Evolutionary conservation across 2,797 vertebrate genomes (phyloP).

Genomic region (Sparus aurata): DNA sequence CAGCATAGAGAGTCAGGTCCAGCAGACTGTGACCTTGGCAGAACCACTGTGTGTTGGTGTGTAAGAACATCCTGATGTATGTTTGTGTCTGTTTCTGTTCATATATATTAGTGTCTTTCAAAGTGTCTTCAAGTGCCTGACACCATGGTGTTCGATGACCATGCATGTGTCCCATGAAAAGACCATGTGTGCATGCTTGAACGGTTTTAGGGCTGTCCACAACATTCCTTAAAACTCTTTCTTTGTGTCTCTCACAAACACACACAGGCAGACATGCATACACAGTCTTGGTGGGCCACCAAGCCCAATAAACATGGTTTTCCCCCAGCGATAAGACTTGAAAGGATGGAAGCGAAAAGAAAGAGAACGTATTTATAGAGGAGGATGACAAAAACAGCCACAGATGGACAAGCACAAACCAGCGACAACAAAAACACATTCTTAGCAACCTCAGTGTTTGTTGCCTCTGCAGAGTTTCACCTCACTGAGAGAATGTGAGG

Average conservation of each 20-base stretch:
- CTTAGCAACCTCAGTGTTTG: slow-evolving; percentile 8
- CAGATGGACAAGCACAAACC: slow-evolving; percentile 49
- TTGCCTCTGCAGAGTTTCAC: neutral
- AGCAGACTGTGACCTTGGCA: slow-evolving; percentile 80
- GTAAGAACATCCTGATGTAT: slow-evolving; percentile 19
- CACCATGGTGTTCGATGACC: slow-evolving; percentile 25
- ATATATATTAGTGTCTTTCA: no score
- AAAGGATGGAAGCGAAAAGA: slow-evolving; percentile 57
- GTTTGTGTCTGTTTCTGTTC: no score
- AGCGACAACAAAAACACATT: slow-evolving; percentile 27
- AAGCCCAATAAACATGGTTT: slow-evolving; percentile 71
- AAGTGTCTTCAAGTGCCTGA: neutral
- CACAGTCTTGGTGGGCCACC: slow-evolving; percentile 62
- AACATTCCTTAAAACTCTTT: slow-evolving; percentile 55
- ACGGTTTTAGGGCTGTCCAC: slow-evolving; percentile 53
- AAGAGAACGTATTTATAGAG: slow-evolving; percentile 59
- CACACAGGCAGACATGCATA: slow-evolving; percentile 39
- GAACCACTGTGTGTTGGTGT: slow-evolving; percentile 46
- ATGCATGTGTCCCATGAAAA: slow-evolving; percentile 38
- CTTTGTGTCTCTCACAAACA: slow-evolving; percentile 13
- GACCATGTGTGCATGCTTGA: slow-evolving; percentile 63
- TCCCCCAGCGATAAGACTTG: slow-evolving; percentile 67
- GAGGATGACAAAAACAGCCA: slow-evolving; percentile 65
- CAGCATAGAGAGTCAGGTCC: slow-evolving; percentile 64
- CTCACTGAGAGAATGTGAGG: neutral